These are phyloP conservation scores for Ylistrum balloti DNA, from an alignment of 1,140 invertebrate genomes.

Conservation along the genomic window DNA sequence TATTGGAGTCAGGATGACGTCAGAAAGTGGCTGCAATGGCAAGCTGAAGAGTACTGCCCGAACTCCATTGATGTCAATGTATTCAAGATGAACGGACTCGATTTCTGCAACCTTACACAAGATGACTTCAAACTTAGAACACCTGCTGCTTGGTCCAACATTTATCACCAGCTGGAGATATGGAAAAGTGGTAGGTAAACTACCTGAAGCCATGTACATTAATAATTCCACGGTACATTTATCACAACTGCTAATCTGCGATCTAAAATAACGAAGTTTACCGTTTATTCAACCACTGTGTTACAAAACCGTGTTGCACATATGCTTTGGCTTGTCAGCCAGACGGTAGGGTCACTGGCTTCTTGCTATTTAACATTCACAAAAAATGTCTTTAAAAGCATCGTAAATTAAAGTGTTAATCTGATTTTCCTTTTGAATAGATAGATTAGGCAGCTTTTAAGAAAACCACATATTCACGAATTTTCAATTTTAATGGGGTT, in stretches of 20 bases:
- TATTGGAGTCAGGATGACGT: constrained; percentile 93
- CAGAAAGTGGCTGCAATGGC: constrained; percentile 93
- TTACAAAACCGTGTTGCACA: neutral
- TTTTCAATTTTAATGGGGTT: neutral
- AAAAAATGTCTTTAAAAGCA: neutral
- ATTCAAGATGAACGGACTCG: constrained; percentile 89
- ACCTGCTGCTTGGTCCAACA: constrained; percentile 91
- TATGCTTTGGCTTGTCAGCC: neutral
- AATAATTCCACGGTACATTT: neutral
- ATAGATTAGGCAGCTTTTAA: neutral
- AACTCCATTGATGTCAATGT: constrained; percentile 87
- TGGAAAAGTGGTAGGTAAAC: constrained; percentile 90
- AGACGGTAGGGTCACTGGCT: neutral
- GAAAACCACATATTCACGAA: neutral
- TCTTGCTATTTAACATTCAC: neutral
- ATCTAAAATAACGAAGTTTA: neutral
- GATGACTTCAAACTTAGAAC: constrained; percentile 91
- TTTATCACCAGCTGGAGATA: constrained; percentile 94
- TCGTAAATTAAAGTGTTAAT: neutral
- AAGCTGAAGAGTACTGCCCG: constrained; percentile 89
- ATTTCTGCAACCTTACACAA: constrained; percentile 89
- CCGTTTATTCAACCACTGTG: neutral
- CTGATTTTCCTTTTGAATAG: neutral
- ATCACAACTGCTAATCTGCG: neutral
- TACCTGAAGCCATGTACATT: neutral